Conservation (phyloP, 2,113 vertebrate genomes). For the Boleophthalmus pectinirostris region DNA sequence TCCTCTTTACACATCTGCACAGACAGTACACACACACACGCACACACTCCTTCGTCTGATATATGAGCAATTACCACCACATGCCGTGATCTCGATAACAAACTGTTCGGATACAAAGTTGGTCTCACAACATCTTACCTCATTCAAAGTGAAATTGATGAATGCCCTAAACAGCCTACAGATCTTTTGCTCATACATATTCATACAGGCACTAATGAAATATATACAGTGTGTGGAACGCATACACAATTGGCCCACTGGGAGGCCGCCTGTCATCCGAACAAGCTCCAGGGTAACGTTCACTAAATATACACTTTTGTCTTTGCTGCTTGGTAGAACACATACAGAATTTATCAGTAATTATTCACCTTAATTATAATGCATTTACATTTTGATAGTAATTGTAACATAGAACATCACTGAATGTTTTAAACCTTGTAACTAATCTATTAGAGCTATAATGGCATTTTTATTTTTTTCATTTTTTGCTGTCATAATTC, state of each 20-base stretch:
- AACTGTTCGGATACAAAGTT: conserved; percentile 41
- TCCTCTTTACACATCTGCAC: conserved; percentile 22
- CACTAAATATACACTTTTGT: conserved; percentile 25
- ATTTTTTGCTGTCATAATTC: too few relatives aligned
- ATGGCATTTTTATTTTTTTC: too few relatives aligned
- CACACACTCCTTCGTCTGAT: conserved; percentile 15
- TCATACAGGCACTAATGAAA: conserved; percentile 55
- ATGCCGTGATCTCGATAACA: conserved; percentile 35
- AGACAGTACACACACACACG: neutral
- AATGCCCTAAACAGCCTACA: conserved; percentile 44
- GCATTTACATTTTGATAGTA: neutral
- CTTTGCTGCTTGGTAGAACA: conserved; percentile 10
- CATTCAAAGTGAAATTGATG: conserved; percentile 45
- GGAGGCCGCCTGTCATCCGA: conserved; percentile 39
- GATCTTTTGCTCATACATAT: conserved; percentile 54
- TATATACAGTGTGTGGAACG: conserved; percentile 47
- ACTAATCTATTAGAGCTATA: neutral
- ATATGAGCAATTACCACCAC: conserved; percentile 24
- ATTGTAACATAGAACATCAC: neutral
- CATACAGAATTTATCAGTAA: conserved; percentile 2
- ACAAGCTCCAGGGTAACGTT: conserved; percentile 27
- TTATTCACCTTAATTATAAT: conserved; percentile 1
- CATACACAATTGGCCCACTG: conserved; percentile 35
- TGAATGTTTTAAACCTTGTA: neutral
- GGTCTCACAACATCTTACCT: conserved; percentile 45